Conservation (phyloP, 1,140 invertebrate species). For the Tetramorium simillimum region DNA sequence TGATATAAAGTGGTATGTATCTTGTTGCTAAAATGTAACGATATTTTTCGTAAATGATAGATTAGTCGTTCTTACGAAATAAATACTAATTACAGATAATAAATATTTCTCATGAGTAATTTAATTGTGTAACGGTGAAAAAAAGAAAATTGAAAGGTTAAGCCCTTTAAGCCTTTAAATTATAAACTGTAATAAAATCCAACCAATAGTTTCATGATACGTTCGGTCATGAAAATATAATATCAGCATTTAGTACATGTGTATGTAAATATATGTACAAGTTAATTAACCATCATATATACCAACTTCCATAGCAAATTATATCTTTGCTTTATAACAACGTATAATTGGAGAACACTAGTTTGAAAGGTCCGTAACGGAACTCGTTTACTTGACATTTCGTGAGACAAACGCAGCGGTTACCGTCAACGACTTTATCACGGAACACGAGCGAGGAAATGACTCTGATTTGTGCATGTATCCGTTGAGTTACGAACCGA, state of each 20-base stretch:
- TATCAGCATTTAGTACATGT: background rate
- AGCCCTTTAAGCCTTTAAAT: background rate
- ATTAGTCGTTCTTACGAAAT: background rate
- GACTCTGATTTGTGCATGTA: conserved; percentile 28
- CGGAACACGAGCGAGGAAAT: conserved; percentile 8
- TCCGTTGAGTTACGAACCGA: conserved; percentile 18
- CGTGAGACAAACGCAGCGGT: conserved; percentile 13
- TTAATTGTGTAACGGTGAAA: background rate
- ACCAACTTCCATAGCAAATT: background rate
- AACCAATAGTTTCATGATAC: background rate
- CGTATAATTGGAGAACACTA: background rate
- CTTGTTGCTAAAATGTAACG: background rate
- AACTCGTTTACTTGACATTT: conserved; percentile 43
- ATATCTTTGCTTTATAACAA: background rate
- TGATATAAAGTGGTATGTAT: background rate
- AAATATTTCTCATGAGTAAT: background rate
- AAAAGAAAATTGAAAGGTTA: background rate
- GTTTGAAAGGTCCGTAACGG: conserved; percentile 24
- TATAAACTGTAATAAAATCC: background rate
- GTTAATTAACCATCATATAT: conserved; percentile 16
- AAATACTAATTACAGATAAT: background rate
- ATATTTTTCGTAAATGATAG: background rate
- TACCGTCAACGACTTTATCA: conserved; percentile 19
- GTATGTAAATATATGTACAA: background rate
- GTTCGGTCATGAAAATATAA: background rate